These are phyloP conservation scores for Drosophila stalkeri DNA, from an alignment of 2,888 invertebrate species.

Conservation along the genomic window DNA sequence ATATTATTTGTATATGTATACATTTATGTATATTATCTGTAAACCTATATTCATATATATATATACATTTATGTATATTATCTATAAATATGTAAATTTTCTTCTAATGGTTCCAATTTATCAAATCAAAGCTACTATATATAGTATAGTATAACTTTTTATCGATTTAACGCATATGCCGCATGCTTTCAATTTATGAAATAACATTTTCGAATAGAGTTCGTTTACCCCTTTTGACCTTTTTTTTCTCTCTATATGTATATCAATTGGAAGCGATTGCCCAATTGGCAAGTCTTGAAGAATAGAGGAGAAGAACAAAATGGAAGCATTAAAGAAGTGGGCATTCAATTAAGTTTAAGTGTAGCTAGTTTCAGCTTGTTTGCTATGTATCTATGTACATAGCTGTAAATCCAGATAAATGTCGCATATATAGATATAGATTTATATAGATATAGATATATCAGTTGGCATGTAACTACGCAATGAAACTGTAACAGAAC, in stretches of 20 bases:
- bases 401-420: neutral
- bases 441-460: neutral
- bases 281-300: slow-evolving; percentile 36
- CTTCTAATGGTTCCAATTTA: neutral
- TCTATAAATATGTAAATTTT: neutral
- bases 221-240: slow-evolving; percentile 56
- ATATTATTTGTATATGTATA: no score
- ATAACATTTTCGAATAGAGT: slow-evolving; percentile 9
- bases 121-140: neutral
- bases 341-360: slow-evolving; percentile 47
- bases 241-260: neutral
- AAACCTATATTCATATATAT: no score
- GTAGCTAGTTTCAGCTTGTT: slow-evolving; percentile 41
- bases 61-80: neutral
- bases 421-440: neutral
- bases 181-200: neutral
- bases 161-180: neutral
- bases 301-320: neutral
- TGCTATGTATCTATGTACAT: slow-evolving; percentile 1
- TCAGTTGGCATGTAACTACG: slow-evolving; percentile 39
- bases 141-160: neutral
- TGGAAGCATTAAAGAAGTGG: slow-evolving; percentile 15
- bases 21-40: no score
- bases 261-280: slow-evolving; percentile 46
- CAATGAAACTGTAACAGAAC: slow-evolving; percentile 43